Conservation (phyloP, 2,113 vertebrate genomes). For the Bucco capensis region DNA sequence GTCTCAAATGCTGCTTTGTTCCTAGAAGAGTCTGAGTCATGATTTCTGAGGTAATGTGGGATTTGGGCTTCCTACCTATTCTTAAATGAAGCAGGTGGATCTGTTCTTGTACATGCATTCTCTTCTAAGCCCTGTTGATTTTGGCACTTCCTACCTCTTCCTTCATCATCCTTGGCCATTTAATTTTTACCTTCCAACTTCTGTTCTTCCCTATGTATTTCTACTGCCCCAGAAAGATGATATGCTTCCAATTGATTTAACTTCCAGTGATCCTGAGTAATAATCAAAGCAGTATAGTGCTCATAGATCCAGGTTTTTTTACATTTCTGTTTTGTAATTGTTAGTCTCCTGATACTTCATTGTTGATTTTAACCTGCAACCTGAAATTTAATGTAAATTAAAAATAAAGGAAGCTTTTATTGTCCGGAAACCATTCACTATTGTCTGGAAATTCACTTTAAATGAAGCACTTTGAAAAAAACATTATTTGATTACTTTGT, state of each 20-base stretch:
- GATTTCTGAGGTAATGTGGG: neutral
- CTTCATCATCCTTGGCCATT: neutral
- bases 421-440: neutral
- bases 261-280: neutral
- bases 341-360: neutral
- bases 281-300: neutral
- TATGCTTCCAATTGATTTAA: neutral
- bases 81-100: neutral
- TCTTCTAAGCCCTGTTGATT: neutral
- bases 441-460: neutral
- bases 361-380: neutral
- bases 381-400: neutral
- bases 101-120: neutral
- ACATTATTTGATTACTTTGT: constrained; percentile 1
- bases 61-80: neutral
- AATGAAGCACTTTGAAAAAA: neutral
- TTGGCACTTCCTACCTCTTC: neutral
- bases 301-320: neutral
- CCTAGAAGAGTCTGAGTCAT: neutral
- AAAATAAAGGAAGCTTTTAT: neutral
- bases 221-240: neutral
- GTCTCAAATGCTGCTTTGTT: neutral
- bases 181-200: neutral
- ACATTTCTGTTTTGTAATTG: neutral
- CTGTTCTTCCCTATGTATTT: neutral